Conservation (phyloP, 1,140 invertebrate genomes). For the Camponotus pennsylvanicus region DNA sequence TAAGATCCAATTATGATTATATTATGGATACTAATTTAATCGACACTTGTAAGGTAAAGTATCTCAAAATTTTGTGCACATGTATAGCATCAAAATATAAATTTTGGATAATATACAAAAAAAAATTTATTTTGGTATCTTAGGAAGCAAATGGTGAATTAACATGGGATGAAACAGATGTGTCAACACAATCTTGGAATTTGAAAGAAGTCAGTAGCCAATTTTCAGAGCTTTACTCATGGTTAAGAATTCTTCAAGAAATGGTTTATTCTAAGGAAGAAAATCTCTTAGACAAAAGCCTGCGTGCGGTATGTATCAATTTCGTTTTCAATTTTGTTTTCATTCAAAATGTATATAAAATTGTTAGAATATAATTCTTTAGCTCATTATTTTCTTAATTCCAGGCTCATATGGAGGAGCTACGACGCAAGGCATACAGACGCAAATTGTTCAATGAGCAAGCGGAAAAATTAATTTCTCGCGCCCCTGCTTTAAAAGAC, state of each 20-base stretch:
- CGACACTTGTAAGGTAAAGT: constrained; percentile 92
- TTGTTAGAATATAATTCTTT: not conserved
- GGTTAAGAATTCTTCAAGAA: constrained; percentile 92
- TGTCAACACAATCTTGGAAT: constrained; percentile 88
- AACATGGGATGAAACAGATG: constrained; percentile 88
- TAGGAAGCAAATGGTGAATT: constrained; percentile 93
- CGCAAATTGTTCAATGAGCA: constrained; percentile 93
- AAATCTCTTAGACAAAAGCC: constrained; percentile 89
- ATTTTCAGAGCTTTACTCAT: constrained; percentile 93
- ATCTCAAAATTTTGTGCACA: not conserved
- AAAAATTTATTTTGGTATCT: constrained; percentile 52
- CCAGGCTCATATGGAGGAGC: constrained; percentile 91
- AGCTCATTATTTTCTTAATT: constrained; percentile 68
- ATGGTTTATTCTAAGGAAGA: constrained; percentile 91
- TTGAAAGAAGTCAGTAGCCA: constrained; percentile 92
- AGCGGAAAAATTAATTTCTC: constrained; percentile 90
- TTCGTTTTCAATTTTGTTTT: not conserved
- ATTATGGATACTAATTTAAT: constrained; percentile 97
- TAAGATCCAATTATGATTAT: constrained; percentile 95
- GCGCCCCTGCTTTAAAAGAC: constrained; percentile 91
- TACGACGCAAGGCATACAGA: constrained; percentile 90
- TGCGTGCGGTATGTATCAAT: constrained; percentile 88
- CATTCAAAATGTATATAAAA: not conserved
- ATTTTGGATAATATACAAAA: constrained; percentile 38
- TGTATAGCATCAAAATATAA: constrained; percentile 27